Evolutionary conservation across 2,113 vertebrate genomes (phyloP), one percentile per base, ranked within the genome.

Genomic region (Redunca redunca): DNA sequence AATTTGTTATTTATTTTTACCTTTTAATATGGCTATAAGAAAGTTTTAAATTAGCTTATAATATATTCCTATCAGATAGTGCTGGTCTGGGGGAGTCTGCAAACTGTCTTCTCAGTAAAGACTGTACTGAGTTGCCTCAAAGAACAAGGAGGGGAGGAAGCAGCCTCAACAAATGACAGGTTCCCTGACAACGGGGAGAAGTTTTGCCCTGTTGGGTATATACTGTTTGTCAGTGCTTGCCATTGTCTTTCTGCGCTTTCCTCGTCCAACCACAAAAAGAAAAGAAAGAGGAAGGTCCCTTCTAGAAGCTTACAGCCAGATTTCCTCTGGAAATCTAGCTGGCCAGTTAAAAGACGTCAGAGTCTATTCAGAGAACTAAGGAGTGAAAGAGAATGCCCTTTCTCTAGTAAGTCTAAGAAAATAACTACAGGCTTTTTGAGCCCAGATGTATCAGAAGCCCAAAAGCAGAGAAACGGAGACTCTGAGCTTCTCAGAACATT

Each of bases 251-350:
- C 55, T 67, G 88, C 13, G 50, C 58, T 89, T 96, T 97, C 71
- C 78, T 96, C 50, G 90, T 95, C 58, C 91, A 62, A 88, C 21
- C 85, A 52, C 55, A 50, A 57, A 93, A 92, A 92, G 93, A 96
- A 90, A 96, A 52, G 83, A 62, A 96, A 90, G 50, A 46, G 94
- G 88, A 90, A 94, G 84, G 53, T 87, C 92, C 52, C 19, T 95
- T 84, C 57, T 86, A 19, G 53, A 96, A 96, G 88, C 52, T n/a
- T 84, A 81, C 40, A 95, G 52, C 93, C 96, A 96, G 85, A 74
- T 97, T 98, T 98, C 97, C 94, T 95, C 93, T 97, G 93, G 60
- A 90, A 93, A 52, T 53, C 95, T 60, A n/a, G 93, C 84, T n/a
- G 26, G 55, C 86, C 40, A 36, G 89, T 94, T 85, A 43, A 85